These are phyloP conservation scores for Catharus minimus DNA, from an alignment of 2,113 vertebrate genomes.

Conservation along the genomic window DNA sequence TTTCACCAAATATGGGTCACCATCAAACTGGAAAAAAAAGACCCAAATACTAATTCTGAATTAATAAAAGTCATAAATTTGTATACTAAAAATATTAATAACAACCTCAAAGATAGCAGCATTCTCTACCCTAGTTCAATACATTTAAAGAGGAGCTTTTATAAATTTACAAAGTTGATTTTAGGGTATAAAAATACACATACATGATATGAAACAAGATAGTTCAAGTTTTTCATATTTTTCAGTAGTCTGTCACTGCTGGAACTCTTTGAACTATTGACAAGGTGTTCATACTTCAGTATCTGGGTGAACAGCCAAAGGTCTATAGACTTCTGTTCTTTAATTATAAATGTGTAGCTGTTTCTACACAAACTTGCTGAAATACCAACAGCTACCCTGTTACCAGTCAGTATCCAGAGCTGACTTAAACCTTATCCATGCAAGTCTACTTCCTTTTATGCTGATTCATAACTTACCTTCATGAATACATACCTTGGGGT, in stretches of 20 bases:
- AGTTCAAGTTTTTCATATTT: neutral
- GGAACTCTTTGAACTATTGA: neutral
- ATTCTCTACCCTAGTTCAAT: conserved; percentile 2
- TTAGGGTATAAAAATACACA: conserved; percentile 42
- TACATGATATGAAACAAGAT: conserved; percentile 29
- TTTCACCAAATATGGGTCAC: conserved; percentile 4
- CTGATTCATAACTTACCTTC: neutral
- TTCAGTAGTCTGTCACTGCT: conserved; percentile 15
- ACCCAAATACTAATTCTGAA: conserved; percentile 26
- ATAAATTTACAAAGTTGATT: conserved; percentile 40
- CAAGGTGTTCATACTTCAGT: neutral
- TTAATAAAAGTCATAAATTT: conserved; percentile 5
- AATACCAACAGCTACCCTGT: neutral
- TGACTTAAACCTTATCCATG: neutral
- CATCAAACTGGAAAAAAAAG: neutral
- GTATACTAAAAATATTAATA: neutral
- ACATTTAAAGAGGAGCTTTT: conserved; percentile 39
- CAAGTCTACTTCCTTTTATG: neutral
- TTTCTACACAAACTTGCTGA: neutral
- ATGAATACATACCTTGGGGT: neutral
- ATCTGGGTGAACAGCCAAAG: neutral
- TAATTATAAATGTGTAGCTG: neutral
- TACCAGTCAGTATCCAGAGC: neutral
- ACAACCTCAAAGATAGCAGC: conserved; percentile 30
- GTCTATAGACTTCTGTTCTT: neutral